These are phyloP conservation scores for Mantis religiosa DNA, from an alignment of 2,888 invertebrate genomes.

Conservation along the genomic window DNA sequence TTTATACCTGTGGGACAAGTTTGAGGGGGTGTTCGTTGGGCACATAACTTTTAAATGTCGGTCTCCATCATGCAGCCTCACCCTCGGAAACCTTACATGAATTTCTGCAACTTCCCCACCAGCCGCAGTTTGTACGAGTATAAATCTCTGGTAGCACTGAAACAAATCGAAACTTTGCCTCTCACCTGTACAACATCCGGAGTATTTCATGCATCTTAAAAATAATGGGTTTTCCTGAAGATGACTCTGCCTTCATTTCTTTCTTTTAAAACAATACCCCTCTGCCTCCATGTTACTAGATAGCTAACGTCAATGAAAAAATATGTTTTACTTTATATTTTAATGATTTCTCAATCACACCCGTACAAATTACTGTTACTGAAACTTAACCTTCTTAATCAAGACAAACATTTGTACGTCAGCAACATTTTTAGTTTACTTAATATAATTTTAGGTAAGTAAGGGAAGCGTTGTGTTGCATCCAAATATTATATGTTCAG, in stretches of 20 bases:
- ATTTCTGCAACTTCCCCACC: neutral
- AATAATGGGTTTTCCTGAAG: neutral
- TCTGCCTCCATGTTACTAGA: neutral
- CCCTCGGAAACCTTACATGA: neutral
- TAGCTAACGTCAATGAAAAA: no score
- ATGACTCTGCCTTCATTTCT: neutral
- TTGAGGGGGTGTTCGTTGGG: neutral
- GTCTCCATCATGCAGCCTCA: neutral
- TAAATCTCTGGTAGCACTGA: neutral
- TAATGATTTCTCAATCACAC: no score
- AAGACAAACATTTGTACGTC: no score
- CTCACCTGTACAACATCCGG: neutral
- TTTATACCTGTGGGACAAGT: neutral
- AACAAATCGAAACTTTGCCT: neutral
- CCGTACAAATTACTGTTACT: no score
- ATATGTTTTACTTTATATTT: no score
- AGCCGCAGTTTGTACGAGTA: neutral
- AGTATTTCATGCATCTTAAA: neutral
- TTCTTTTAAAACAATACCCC: neutral
- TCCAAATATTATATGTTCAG: no score
- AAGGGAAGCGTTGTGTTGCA: no score
- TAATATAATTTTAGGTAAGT: no score
- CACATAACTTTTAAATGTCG: constrained; percentile 2
- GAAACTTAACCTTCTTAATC: no score
- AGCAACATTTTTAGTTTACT: no score